Evolutionary conservation across 2,888 invertebrate species (phyloP).

Genomic region (Andricus curvator): DNA sequence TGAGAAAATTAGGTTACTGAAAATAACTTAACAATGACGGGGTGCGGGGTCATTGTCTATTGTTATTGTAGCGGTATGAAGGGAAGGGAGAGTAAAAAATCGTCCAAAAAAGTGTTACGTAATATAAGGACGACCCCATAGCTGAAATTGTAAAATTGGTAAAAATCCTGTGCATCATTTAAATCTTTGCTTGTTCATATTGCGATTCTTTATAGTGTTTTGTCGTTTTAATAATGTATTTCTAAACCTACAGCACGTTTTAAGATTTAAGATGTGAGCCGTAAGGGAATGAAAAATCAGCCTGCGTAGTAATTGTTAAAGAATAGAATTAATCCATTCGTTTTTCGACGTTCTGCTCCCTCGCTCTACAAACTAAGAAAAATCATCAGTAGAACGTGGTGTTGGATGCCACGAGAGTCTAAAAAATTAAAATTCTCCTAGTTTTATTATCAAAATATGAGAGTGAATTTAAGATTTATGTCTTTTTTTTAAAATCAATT

Average conservation of each 20-base stretch:
- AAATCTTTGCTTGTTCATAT: background rate
- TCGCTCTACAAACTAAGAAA: background rate
- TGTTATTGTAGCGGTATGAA: too few species aligned
- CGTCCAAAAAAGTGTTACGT: too few species aligned
- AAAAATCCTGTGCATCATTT: background rate
- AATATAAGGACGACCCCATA: too few species aligned
- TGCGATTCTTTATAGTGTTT: too few species aligned
- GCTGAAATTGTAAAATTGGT: too few species aligned
- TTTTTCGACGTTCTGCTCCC: background rate
- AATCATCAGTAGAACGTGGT: background rate
- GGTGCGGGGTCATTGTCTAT: too few species aligned
- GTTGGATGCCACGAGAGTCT: background rate
- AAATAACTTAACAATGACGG: too few species aligned
- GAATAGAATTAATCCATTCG: background rate
- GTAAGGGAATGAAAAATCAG: background rate
- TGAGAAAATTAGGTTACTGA: too few species aligned
- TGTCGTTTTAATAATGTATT: background rate
- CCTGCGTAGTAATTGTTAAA: background rate
- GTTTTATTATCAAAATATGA: background rate
- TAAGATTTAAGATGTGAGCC: background rate
- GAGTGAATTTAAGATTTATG: background rate
- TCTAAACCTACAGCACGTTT: background rate
- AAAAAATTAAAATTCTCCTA: background rate
- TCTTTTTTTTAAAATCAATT: constrained; percentile 39
- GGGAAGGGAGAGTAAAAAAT: too few species aligned